Evolutionary conservation across 2,113 vertebrate genomes (phyloP).

Genomic region (Pardalotus punctatus): DNA sequence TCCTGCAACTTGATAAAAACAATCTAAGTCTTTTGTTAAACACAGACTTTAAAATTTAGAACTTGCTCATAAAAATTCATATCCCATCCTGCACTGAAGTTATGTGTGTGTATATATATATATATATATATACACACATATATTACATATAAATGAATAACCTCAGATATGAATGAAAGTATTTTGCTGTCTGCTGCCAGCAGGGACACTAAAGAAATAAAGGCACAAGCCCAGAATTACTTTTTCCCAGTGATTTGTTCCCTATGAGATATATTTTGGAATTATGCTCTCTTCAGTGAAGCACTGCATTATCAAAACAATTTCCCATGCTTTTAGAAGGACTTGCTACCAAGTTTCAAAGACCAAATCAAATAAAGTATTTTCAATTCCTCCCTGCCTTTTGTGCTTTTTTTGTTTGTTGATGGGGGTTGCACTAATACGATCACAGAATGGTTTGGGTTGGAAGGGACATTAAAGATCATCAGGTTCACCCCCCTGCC

Average conservation of each 20-base stretch:
- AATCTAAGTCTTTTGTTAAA: background rate
- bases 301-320: slow-evolving; percentile 19
- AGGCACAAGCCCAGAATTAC: slow-evolving; percentile 7
- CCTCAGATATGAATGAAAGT: background rate
- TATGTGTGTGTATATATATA: background rate
- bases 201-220: slow-evolving; percentile 37
- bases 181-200: background rate
- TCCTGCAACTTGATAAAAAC: background rate
- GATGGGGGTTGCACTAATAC: background rate
- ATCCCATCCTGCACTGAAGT: background rate
- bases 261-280: background rate
- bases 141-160: background rate
- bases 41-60: background rate
- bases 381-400: background rate
- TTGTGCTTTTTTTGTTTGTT: background rate
- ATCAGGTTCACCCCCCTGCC: background rate
- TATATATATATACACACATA: background rate
- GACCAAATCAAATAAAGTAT: background rate
- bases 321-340: background rate
- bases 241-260: slow-evolving; percentile 42
- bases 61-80: background rate
- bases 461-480: background rate
- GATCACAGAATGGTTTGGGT: background rate
- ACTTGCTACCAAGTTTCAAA: background rate
- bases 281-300: slow-evolving; percentile 26